Evolutionary conservation across 1,140 invertebrate genomes (phyloP).

Genomic region (Aphaenogaster rudis): DNA sequence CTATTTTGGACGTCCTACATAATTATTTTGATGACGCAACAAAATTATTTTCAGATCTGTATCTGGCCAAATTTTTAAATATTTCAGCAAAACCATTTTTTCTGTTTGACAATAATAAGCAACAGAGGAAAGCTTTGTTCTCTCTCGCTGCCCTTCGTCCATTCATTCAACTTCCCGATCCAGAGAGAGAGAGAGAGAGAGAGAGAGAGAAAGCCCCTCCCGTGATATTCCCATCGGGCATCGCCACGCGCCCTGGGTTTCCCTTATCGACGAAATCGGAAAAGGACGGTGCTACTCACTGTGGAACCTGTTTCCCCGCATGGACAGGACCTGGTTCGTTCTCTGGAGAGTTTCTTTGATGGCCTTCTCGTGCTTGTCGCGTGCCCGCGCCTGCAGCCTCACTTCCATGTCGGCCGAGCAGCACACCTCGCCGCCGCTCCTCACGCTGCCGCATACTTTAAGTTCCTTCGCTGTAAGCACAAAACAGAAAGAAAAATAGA

Average conservation of each 20-base stretch:
- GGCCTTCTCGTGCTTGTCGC: constrained; percentile 85
- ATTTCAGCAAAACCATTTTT: too few species aligned
- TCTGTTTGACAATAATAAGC: not conserved
- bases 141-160: not conserved
- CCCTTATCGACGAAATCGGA: constrained; percentile 50
- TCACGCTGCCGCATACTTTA: constrained; percentile 84
- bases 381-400: constrained; percentile 83
- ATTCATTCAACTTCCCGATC: not conserved
- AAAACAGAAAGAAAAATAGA: constrained; percentile 40
- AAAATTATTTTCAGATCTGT: too few species aligned
- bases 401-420: constrained; percentile 86
- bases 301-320: constrained; percentile 83
- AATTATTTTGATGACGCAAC: too few species aligned
- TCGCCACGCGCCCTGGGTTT: not conserved
- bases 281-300: constrained; percentile 78
- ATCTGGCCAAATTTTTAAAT: too few species aligned
- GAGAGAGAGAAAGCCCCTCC: not conserved
- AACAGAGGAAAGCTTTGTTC: not conserved
- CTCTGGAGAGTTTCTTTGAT: constrained; percentile 84
- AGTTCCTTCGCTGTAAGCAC: constrained; percentile 83
- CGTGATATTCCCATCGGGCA: constrained; percentile 13
- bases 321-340: constrained; percentile 82
- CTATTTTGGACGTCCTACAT: too few species aligned
- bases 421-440: constrained; percentile 85
- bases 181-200: not conserved